Evolutionary conservation across 2,113 vertebrate species (phyloP).

Genomic region (Chunga burmeisteri): DNA sequence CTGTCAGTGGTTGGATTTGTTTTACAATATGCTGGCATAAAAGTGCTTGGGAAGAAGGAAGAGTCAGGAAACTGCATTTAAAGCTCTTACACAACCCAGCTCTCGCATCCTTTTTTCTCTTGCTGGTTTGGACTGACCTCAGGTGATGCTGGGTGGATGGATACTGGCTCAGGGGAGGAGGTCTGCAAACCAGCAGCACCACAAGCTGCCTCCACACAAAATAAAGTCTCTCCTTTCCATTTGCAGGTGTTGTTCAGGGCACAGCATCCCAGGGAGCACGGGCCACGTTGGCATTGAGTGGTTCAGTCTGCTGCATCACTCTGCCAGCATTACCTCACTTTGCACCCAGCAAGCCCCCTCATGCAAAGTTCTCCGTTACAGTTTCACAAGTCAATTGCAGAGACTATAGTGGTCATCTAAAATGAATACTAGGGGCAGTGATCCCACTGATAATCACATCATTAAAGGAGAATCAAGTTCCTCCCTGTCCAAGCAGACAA

Average conservation of each 20-base stretch:
- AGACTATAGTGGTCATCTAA: not conserved
- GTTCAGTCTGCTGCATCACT: not conserved
- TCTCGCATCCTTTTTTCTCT: not conserved
- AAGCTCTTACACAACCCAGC: not conserved
- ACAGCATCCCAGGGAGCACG: not conserved
- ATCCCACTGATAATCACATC: constrained; percentile 5
- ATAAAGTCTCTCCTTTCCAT: not conserved
- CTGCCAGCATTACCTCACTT: not conserved
- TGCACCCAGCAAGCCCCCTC: not conserved
- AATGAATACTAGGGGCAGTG: not conserved
- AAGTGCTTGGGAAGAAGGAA: not conserved
- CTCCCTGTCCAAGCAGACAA: not conserved
- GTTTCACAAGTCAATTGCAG: not conserved
- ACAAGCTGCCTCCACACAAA: not conserved
- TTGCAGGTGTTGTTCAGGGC: not conserved
- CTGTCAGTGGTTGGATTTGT: not conserved
- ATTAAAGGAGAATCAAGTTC: not conserved
- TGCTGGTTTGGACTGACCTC: fast-evolving
- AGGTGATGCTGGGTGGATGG: fast-evolving
- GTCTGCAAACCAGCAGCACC: not conserved
- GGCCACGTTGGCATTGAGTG: not conserved
- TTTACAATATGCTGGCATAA: not conserved
- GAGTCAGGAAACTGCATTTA: not conserved
- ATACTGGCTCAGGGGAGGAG: not conserved
- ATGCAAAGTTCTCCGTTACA: not conserved